A percentile compares a stretch with the other conserved stretches of the same genome.
phyloP scores from a whole-genome alignment of 2,113 vertebrate genomes.

The Bombycilla garrulus region DNA sequence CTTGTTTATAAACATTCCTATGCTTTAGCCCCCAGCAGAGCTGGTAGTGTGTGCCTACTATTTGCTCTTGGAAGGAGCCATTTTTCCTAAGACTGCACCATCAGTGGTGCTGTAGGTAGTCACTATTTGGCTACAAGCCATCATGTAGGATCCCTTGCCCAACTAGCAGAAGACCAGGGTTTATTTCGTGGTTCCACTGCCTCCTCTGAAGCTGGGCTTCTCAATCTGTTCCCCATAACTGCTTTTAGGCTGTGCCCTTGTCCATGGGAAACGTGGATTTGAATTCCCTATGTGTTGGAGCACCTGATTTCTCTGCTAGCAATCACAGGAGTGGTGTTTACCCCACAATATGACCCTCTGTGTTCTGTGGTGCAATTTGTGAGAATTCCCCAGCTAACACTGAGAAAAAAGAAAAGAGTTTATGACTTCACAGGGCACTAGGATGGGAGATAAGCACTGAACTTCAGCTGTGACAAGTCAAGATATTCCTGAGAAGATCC shows the following conservation, averaged over 20 bases:
- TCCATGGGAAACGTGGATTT: background rate
- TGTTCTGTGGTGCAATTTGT: background rate
- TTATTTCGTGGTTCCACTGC: background rate
- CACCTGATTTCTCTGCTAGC: background rate
- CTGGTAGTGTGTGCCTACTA: background rate
- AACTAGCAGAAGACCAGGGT: background rate
- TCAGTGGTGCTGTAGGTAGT: background rate
- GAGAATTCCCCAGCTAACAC: background rate
- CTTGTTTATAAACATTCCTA: background rate
- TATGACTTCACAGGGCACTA: background rate
- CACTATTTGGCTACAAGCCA: background rate
- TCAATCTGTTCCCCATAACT: background rate
- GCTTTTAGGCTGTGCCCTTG: background rate
- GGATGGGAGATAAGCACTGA: background rate
- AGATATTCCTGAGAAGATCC: background rate
- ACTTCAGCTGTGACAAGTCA: background rate
- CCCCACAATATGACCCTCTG: background rate
- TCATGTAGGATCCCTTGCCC: background rate
- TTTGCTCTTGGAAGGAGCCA: background rate
- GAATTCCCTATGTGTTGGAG: background rate
- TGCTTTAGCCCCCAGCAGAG: background rate
- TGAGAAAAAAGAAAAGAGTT: background rate
- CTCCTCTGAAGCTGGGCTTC: background rate
- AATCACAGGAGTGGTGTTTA: background rate
- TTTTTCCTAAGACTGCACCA: background rate